Evolutionary conservation across 1,140 invertebrate genomes (phyloP).

Genomic region (Luehdorfia chinensis): DNA sequence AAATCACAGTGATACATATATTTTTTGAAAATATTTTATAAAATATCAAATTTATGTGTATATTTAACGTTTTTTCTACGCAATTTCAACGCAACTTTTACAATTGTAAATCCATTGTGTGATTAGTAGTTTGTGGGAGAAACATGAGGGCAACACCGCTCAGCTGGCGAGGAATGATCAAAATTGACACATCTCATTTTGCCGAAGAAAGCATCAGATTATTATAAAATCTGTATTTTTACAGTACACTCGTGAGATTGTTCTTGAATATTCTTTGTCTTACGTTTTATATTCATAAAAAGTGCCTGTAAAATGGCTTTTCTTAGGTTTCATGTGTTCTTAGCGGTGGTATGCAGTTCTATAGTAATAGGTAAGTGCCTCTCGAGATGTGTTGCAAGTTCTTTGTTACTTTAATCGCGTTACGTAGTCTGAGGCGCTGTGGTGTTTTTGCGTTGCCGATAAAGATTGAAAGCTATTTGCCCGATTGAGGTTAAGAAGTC

Average conservation of each 20-base stretch:
- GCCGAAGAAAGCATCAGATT: conserved; percentile 23
- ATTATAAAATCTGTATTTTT: conserved; percentile 33
- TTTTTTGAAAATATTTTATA: too few relatives aligned
- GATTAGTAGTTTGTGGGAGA: too few relatives aligned
- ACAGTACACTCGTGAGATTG: conserved; percentile 42
- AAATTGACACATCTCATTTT: conserved; percentile 32
- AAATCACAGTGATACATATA: too few relatives aligned
- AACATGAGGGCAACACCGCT: conserved; percentile 39
- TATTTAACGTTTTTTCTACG: too few relatives aligned
- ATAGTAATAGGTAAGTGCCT: conserved; percentile 50
- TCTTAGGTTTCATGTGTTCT: conserved; percentile 46
- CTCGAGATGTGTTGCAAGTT: conserved; percentile 37
- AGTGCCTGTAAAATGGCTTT: conserved; percentile 42
- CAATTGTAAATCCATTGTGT: too few relatives aligned
- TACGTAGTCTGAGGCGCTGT: conserved; percentile 25
- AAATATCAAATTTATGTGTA: too few relatives aligned
- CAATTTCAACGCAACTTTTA: too few relatives aligned
- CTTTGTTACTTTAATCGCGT: conserved; percentile 61
- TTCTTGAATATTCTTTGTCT: conserved; percentile 28
- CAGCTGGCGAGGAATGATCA: conserved; percentile 31
- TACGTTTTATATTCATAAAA: conserved; percentile 19
- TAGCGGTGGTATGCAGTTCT: conserved; percentile 46
- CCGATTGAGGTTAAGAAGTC: conserved; percentile 11
- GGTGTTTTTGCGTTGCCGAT: conserved; percentile 21
- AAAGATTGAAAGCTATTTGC: conserved; percentile 14